These are phyloP conservation scores for Caracal caracal DNA, from an alignment of 2,113 vertebrate species.

Conservation along the genomic window DNA sequence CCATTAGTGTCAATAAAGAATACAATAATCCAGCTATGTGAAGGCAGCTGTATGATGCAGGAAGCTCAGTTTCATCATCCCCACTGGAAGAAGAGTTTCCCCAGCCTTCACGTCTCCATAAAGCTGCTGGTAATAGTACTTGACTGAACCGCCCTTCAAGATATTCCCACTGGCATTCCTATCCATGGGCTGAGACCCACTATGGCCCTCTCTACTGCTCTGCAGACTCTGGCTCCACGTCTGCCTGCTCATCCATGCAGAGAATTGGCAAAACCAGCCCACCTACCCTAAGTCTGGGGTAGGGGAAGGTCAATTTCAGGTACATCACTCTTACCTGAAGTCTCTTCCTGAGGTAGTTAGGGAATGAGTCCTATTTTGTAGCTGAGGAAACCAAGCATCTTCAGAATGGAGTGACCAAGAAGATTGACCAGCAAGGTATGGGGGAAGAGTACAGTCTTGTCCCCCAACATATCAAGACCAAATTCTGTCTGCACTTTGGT, in stretches of 20 bases:
- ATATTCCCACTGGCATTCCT: background rate
- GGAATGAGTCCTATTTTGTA: background rate
- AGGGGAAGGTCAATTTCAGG: background rate
- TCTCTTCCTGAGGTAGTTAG: background rate
- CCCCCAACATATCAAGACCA: background rate
- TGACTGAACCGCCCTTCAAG: background rate
- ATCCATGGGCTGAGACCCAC: background rate
- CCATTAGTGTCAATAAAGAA: background rate
- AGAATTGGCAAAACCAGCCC: background rate
- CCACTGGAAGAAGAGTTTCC: background rate
- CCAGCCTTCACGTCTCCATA: background rate
- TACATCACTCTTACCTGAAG: background rate
- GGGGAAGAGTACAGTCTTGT: background rate
- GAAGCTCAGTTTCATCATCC: too few relatives aligned
- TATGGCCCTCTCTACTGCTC: background rate
- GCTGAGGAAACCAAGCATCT: background rate
- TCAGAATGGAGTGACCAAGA: background rate
- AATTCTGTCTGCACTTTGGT: background rate
- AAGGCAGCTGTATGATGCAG: background rate
- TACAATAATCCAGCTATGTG: background rate
- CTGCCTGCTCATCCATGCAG: background rate
- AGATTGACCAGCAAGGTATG: background rate
- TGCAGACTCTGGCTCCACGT: background rate
- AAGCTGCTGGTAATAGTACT: background rate
- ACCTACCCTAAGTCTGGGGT: background rate